phyloP scores from a whole-genome alignment of 2,113 vertebrate genomes.

The Otolemur garnettii region DNA sequence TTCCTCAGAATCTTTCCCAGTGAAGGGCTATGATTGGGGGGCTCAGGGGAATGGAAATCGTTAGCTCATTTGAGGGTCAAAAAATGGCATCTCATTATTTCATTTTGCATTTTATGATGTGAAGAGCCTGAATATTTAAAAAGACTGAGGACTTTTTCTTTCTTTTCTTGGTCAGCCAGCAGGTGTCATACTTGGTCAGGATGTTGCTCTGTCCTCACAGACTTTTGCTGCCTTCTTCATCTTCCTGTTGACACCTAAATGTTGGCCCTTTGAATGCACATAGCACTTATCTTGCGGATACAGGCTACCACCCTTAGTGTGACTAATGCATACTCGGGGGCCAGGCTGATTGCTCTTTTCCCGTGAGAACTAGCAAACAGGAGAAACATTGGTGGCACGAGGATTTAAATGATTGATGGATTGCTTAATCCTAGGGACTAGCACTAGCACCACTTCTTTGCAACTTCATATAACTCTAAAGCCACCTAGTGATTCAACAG shows the following conservation, averaged over 20 bases:
- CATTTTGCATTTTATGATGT: background rate
- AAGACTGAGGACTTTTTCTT: background rate
- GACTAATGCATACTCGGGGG: background rate
- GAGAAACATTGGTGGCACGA: background rate
- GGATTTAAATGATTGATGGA: conserved; percentile 41
- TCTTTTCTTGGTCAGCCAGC: conserved; percentile 22
- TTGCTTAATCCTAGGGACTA: conserved; percentile 34
- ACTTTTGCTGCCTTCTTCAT: conserved; percentile 2
- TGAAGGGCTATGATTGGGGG: background rate
- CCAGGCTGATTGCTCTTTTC: background rate
- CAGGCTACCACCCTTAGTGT: conserved; percentile 51
- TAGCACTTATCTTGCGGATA: conserved; percentile 64
- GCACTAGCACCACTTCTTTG: conserved; percentile 56
- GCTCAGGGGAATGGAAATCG: background rate
- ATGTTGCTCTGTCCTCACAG: background rate
- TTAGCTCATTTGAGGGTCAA: conserved; percentile 32
- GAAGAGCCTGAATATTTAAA: background rate
- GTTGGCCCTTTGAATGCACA: conserved; percentile 31
- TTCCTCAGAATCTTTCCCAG: background rate
- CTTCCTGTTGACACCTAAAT: conserved; percentile 67
- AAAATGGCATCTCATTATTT: background rate
- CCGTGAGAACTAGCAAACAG: conserved; percentile 55
- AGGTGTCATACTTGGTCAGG: conserved; percentile 54
- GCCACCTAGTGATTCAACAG: background rate
- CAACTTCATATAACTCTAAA: conserved; percentile 27